Base-by-base conservation (phyloP, 2,888 invertebrate genomes). In the Hypercompe scribonia region DNA sequence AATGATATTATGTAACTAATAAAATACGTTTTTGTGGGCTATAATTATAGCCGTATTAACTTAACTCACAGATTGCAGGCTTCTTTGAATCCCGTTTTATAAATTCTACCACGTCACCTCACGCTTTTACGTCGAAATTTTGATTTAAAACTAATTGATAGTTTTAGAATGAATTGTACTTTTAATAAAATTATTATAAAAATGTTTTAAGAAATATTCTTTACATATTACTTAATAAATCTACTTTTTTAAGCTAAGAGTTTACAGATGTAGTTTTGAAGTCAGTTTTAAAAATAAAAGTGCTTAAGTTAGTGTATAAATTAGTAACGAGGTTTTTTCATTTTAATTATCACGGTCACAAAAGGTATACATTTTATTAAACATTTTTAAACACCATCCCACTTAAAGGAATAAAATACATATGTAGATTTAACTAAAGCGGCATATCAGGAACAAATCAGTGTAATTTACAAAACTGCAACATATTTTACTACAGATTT, bases 81-180 rank as follows among this genome's bases (percentile, higher is more conserved):
- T 71, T 69, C 24, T 63, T 69, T 18, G 75, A 81, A 84, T 82
- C 83, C 83, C 74, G 84, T 83, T 84, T 82, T 74, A 36, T 74
- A 80, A 78, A 71, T 68, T 83, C 72, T 66, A 71, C 82, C 73
- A 58, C 75, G 71, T 58, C 76, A 78, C 69, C 78, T 79, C 75
- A 82, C 77, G 78, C 81, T 83, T 84, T 82, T 81, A 79, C 76
- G 64, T 65, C 65, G 74, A 74, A 72, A 82, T 84, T 82, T 78
- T 79, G 82, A 83, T 84, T 84, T 82, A 78, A 82, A 80, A 77
- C 76, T 78, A 73, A 84, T 84, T 81, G 83, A 82, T 79, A 78
- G 79, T 82, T 80, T 71, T 75, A 78, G 76, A 75, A 78, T 74
- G 75, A 79, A 82, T 79, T 79, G 71, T 77, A 74, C 70, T 83